These are phyloP conservation scores for Clinocottus analis DNA, from an alignment of 2,113 vertebrate species.

Conservation along the genomic window DNA sequence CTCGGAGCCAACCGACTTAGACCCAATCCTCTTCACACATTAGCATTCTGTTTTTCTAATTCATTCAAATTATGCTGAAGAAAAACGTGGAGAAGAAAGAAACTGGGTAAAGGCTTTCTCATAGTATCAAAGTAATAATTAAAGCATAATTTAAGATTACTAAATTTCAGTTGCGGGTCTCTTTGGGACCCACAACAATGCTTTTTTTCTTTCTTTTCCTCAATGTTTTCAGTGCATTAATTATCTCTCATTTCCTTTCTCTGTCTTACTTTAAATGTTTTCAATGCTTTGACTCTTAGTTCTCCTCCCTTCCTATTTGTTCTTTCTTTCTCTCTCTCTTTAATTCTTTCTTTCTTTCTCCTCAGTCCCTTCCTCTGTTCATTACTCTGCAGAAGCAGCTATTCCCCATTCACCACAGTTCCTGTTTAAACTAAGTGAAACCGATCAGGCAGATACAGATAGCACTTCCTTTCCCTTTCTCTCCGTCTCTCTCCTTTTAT, in stretches of 20 bases:
- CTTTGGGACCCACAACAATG: too few relatives aligned
- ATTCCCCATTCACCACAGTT: slow-evolving; percentile 22
- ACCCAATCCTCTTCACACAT: neutral
- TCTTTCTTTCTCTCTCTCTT: neutral
- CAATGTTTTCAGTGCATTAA: neutral
- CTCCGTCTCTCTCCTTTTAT: slow-evolving; percentile 19
- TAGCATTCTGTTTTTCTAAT: too few relatives aligned
- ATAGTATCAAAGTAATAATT: neutral
- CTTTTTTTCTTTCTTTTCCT: neutral
- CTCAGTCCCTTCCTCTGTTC: slow-evolving; percentile 1
- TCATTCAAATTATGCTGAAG: too few relatives aligned
- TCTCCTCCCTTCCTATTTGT: neutral
- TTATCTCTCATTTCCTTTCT: neutral
- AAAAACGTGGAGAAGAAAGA: neutral
- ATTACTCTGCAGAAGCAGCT: slow-evolving; percentile 6
- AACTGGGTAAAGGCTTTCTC: too few relatives aligned
- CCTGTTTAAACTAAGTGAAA: slow-evolving; percentile 65
- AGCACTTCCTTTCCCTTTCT: slow-evolving; percentile 38
- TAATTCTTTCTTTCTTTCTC: neutral
- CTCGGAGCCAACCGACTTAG: neutral
- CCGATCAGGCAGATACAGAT: slow-evolving; percentile 67
- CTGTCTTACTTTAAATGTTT: neutral
- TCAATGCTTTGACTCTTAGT: neutral
- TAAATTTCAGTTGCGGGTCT: neutral
- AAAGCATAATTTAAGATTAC: neutral